Conservation (phyloP, 2,888 invertebrate species). For the Pardosa pseudoannulata region DNA sequence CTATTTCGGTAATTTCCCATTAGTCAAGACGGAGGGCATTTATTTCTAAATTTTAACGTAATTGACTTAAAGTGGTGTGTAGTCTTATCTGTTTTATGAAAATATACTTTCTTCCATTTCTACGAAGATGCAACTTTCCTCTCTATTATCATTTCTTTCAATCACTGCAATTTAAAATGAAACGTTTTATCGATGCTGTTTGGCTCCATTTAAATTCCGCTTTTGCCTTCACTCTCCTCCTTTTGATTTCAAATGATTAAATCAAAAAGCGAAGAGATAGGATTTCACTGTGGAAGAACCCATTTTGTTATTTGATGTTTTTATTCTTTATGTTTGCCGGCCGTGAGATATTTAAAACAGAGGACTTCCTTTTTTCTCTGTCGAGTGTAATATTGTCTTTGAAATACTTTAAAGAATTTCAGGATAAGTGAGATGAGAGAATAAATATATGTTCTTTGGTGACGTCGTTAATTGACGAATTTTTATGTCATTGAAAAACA, state of each 20-base stretch:
- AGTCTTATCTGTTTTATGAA: neutral
- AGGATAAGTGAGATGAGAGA: no score
- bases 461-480: no score
- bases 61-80: neutral
- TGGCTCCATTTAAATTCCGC: neutral
- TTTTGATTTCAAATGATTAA: neutral
- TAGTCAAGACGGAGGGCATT: no score
- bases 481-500: no score
- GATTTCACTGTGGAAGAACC: neutral
- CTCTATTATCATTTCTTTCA: constrained; percentile 7
- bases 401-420: no score
- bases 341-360: neutral
- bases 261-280: neutral
- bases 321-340: neutral
- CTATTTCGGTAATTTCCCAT: no score
- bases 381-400: no score
- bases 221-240: neutral
- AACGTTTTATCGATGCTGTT: neutral
- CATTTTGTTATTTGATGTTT: neutral
- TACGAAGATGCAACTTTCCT: neutral
- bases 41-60: neutral
- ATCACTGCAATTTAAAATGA: neutral
- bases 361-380: no score
- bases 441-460: no score
- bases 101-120: no score